phyloP scores from a whole-genome alignment of 2,888 invertebrate genomes.

The Lumbricus terrestris region DNA sequence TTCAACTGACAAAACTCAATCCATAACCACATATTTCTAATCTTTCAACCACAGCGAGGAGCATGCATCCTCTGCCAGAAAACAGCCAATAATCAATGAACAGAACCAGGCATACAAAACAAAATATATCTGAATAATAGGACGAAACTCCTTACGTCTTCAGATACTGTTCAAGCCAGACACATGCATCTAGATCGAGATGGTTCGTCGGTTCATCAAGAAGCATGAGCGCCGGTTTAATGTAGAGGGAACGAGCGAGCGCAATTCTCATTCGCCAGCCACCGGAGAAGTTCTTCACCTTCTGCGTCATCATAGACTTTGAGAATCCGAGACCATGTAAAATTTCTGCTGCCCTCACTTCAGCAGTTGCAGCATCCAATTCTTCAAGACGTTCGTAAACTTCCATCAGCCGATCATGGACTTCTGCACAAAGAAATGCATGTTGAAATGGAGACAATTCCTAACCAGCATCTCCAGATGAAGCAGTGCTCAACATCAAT shows the following conservation, averaged over 20 bases:
- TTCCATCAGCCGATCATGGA: constrained; percentile 90
- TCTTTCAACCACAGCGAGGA: no score
- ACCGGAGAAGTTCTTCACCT: constrained; percentile 58
- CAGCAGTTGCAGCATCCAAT: constrained; percentile 91
- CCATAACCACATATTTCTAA: no score
- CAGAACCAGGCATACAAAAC: background rate
- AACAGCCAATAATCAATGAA: no score
- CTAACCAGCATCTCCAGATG: no score
- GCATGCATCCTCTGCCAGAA: no score
- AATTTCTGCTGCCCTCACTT: constrained; percentile 89
- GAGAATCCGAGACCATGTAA: constrained; percentile 94
- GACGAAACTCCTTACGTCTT: constrained; percentile 68
- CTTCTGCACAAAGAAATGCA: constrained; percentile 64
- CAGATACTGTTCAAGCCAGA: constrained; percentile 97
- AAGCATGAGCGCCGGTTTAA: constrained; percentile 65
- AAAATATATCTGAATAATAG: background rate
- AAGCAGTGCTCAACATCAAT: no score
- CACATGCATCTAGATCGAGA: constrained; percentile 86
- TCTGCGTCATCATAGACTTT: constrained; percentile 65
- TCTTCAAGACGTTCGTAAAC: constrained; percentile 96
- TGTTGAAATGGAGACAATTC: no score
- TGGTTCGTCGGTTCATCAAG: constrained; percentile 67
- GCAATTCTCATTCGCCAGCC: constrained; percentile 70
- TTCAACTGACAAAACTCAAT: no score
- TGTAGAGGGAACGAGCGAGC: constrained; percentile 64